A percentile compares a stretch with the other conserved stretches of the same genome.
These are phyloP conservation scores for Campopleginae sp. DNA, from an alignment of 2,888 invertebrate genomes.

Conservation along the genomic window DNA sequence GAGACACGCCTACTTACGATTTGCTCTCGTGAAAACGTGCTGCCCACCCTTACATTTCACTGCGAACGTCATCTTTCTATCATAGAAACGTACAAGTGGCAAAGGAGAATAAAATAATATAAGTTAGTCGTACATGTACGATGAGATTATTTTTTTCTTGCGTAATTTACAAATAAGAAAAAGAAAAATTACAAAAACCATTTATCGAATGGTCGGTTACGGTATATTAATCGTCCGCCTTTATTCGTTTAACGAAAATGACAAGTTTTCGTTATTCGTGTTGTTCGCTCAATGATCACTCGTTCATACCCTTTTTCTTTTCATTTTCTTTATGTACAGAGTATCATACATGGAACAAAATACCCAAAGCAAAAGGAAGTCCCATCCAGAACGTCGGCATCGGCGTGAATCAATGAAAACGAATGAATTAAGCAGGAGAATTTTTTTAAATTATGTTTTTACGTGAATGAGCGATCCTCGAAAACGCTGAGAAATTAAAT, in stretches of 20 bases:
- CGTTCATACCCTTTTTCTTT: conserved; percentile 78
- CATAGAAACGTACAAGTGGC: conserved; percentile 9
- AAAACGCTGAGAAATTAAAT: conserved; percentile 53
- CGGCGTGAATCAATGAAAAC: not conserved
- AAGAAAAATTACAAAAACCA: conserved; percentile 55
- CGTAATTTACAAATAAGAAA: conserved; percentile 55
- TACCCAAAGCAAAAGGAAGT: conserved; percentile 27
- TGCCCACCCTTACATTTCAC: conserved; percentile 57
- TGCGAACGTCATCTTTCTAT: conserved; percentile 3
- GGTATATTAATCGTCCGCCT: conserved; percentile 55
- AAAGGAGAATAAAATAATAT: conserved; percentile 26
- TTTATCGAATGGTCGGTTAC: conserved; percentile 66
- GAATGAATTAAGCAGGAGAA: not conserved
- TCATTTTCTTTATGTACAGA: conserved; percentile 75
- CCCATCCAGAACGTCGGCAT: conserved; percentile 20
- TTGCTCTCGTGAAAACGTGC: conserved; percentile 58
- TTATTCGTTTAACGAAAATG: conserved; percentile 75
- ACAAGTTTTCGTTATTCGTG: conserved; percentile 75
- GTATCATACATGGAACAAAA: conserved; percentile 75
- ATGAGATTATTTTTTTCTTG: conserved; percentile 27
- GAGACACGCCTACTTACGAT: conserved; percentile 43
- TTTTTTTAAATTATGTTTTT: not conserved
- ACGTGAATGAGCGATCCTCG: conserved; percentile 45
- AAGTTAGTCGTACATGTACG: conserved; percentile 11
- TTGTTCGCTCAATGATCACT: conserved; percentile 73